phyloP scores from a whole-genome alignment of 2,888 invertebrate genomes.

The Melanchra persicariae region DNA sequence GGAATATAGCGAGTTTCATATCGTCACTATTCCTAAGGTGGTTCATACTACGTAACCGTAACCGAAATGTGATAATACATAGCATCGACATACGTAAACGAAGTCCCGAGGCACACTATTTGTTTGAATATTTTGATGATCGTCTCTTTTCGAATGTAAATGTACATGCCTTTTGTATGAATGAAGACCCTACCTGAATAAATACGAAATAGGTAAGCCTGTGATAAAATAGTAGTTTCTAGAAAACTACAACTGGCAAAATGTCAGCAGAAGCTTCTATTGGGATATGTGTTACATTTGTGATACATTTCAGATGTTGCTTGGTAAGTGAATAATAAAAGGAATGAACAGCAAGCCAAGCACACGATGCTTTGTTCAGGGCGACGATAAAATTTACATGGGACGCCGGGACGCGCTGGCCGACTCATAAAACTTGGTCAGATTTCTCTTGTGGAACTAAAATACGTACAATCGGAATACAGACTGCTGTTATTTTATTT shows the following conservation, averaged over 20 bases:
- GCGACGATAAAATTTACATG: slow-evolving; percentile 83
- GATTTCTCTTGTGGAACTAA: slow-evolving; percentile 65
- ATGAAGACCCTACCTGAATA: slow-evolving; percentile 32
- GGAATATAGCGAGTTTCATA: not conserved
- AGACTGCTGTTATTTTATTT: slow-evolving; percentile 63
- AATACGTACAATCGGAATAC: slow-evolving; percentile 64
- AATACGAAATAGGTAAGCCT: slow-evolving; percentile 26
- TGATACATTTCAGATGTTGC: slow-evolving; percentile 69
- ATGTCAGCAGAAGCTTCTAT: slow-evolving; percentile 29
- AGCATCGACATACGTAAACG: slow-evolving; percentile 36
- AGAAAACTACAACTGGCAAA: slow-evolving; percentile 5
- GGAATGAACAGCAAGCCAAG: slow-evolving; percentile 67
- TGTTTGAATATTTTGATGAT: slow-evolving; percentile 55
- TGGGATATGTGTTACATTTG: slow-evolving; percentile 51
- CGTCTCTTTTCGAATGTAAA: slow-evolving; percentile 56
- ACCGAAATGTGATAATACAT: slow-evolving; percentile 25
- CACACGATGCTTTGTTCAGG: slow-evolving; percentile 73
- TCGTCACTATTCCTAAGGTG: not conserved
- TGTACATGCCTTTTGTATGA: slow-evolving; percentile 50
- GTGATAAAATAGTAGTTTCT: slow-evolving; percentile 28
- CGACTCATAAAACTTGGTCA: slow-evolving; percentile 75
- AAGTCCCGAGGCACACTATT: slow-evolving; percentile 46
- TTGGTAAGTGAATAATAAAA: slow-evolving; percentile 77
- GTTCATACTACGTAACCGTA: slow-evolving; percentile 18
- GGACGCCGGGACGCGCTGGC: slow-evolving; percentile 72